Conservation (phyloP, 2,888 invertebrate species). For the Periphyllus acericola region DNA sequence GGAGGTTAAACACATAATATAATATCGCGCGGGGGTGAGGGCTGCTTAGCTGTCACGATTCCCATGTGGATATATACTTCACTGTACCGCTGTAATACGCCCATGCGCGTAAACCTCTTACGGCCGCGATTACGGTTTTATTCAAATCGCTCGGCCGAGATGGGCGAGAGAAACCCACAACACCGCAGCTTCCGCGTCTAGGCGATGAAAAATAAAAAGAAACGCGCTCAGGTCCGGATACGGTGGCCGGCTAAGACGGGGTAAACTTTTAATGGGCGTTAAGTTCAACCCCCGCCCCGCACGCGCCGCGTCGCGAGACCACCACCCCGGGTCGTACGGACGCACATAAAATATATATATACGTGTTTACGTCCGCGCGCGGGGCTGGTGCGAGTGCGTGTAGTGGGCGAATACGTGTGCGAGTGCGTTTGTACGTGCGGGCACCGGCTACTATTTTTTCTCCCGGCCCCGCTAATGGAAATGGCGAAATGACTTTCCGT, state of each 20-base stretch:
- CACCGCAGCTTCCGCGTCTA: not conserved
- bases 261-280: constrained; percentile 60
- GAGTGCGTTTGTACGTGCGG: not conserved
- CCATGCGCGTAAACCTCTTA: too few relatives aligned
- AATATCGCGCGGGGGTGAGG: too few relatives aligned
- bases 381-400: not conserved
- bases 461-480: constrained; percentile 49
- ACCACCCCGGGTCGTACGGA: not conserved
- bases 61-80: too few relatives aligned
- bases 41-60: too few relatives aligned
- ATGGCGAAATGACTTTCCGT: constrained; percentile 54
- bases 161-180: not conserved
- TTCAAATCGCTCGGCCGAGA: not conserved
- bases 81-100: too few relatives aligned
- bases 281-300: constrained; percentile 16
- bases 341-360: not conserved
- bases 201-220: constrained; percentile 48
- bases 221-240: constrained; percentile 19
- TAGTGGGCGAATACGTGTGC: too few relatives aligned
- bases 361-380: not conserved
- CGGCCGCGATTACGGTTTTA: not conserved
- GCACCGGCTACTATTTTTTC: constrained; percentile 21
- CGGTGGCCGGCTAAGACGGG: constrained; percentile 24
- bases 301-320: not conserved
- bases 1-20: not conserved